Evolutionary conservation across 2,888 invertebrate species (phyloP).

Genomic region (Tetragonula carbonaria): DNA sequence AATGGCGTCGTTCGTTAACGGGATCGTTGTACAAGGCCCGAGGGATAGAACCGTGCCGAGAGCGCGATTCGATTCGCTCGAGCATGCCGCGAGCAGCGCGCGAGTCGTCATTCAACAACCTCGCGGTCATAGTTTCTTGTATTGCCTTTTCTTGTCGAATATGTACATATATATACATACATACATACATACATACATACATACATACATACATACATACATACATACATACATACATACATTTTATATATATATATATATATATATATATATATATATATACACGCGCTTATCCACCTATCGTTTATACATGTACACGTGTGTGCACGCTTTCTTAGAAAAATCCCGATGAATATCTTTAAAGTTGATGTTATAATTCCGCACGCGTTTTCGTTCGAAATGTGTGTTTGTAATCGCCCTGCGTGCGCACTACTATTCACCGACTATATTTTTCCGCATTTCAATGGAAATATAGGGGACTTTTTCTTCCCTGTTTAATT

Average conservation of each 20-base stretch:
- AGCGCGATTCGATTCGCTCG: constrained; percentile 64
- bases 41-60: constrained; percentile 62
- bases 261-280: no score
- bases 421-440: constrained; percentile 16
- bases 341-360: constrained; percentile 32
- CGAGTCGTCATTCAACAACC: constrained; percentile 51
- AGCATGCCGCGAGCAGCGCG: constrained; percentile 47
- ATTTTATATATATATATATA: background rate
- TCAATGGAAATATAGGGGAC: background rate
- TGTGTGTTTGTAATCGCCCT: constrained; percentile 1
- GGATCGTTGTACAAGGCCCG: constrained; percentile 69
- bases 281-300: no score
- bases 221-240: no score
- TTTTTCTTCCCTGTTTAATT: background rate
- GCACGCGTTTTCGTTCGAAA: background rate
- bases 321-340: background rate
- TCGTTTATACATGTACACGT: background rate
- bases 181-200: background rate
- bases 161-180: background rate
- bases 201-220: no score
- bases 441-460: background rate
- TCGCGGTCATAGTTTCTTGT: constrained; percentile 46
- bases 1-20: constrained; percentile 80
- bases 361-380: constrained; percentile 36
- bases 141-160: constrained; percentile 43